Evolutionary conservation across 1,140 invertebrate species (phyloP), one percentile per base, ranked within the genome.

Genomic region (Dreissena rostriformis): DNA sequence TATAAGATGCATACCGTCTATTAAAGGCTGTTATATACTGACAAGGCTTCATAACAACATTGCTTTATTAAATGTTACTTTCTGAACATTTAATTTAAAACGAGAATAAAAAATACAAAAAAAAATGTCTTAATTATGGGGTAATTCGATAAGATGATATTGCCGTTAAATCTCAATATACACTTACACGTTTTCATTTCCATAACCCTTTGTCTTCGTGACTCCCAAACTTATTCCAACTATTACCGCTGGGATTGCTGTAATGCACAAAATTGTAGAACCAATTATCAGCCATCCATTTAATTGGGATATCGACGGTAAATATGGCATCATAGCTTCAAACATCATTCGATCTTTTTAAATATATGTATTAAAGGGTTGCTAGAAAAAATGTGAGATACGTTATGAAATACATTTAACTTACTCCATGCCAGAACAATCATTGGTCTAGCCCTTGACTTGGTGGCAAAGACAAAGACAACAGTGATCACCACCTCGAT

Each of bases 401-500:
- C 11, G 22, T n/a, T n/a, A 6, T 61, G 57, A 6, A 61, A 68
- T 39, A 10, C 15, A 24, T 26, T 0, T 53, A 19, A 77, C 24
- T 87, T 82, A 87, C 86, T 55, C 86, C 86, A 87, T 15, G 84
- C 84, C 8, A 51, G 24, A 22, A 75, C 6, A 11, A 87, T 26
- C 22, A 87, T 63, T 0, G 67, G n/a, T 55, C 51, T 74, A 7
- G 67, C 71, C 39, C 84, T 66, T 57, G 71, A 74, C 29, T 79
- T 79, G 24, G 39, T 77, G 39, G 57, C 22, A 61, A 87, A 86
- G 15, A 83, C 79, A 19, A 52, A 68, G 24, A 80, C 15, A 29
- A 90, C 82, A 15, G 75, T 82, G 26, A 87, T 67, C 24, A 85
- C 81, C 14, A 90, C 76, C 29, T 89, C 78, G 0, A 90, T 73